Conservation (phyloP, 2,797 vertebrate genomes). For the Xenopus petersii region DNA sequence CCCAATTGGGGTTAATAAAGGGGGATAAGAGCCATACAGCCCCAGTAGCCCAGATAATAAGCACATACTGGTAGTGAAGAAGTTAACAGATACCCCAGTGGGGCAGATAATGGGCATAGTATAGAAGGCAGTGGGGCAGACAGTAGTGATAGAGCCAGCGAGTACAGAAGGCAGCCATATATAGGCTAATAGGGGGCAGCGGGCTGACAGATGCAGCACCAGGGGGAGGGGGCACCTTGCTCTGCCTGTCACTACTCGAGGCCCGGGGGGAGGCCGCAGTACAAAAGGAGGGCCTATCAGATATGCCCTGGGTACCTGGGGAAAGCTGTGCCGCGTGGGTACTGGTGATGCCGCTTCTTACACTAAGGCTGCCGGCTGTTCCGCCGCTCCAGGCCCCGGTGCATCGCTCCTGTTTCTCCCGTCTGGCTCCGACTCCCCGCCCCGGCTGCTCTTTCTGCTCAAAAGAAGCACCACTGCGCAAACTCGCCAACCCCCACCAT, state of each 20-base stretch:
- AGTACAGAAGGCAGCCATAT: no score
- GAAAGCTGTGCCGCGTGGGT: neutral
- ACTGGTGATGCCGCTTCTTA: neutral
- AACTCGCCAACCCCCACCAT: constrained; percentile 15
- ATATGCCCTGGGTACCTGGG: neutral
- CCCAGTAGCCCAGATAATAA: no score
- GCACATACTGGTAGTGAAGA: no score
- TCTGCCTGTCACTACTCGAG: neutral
- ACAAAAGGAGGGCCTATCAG: neutral
- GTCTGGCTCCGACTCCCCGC: constrained; percentile 25
- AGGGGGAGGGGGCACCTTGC: neutral
- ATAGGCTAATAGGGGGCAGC: no score
- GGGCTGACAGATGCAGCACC: no score
- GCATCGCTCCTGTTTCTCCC: constrained; percentile 15
- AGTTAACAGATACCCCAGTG: no score
- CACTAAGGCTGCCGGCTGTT: constrained; percentile 16
- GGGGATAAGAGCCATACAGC: no score
- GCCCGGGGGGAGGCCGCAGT: neutral
- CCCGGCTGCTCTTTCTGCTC: constrained; percentile 17
- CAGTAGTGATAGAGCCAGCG: no score
- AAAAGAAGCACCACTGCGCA: constrained; percentile 27
- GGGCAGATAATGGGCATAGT: no score
- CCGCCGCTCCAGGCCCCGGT: constrained; percentile 23
- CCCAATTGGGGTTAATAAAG: no score
- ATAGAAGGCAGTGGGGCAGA: no score